phyloP scores from a whole-genome alignment of 1,140 invertebrate genomes.

The Hylaeus anthracinus region DNA sequence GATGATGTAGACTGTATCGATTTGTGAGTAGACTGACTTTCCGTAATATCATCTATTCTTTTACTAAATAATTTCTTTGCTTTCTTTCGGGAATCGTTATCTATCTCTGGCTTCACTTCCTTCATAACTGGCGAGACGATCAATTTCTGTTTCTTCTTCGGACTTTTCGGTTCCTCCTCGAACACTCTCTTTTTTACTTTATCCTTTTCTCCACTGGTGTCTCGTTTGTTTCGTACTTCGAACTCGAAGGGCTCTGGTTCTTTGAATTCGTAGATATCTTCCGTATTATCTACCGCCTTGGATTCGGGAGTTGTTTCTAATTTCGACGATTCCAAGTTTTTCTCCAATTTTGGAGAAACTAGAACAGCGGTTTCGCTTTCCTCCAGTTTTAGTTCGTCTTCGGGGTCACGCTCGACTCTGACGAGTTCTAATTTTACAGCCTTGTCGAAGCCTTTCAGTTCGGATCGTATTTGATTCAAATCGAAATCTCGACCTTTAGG shows the following conservation, averaged over 20 bases:
- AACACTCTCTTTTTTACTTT: slow-evolving; percentile 77
- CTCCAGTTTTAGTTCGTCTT: slow-evolving; percentile 65
- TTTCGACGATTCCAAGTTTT: slow-evolving; percentile 59
- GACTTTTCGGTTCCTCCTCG: slow-evolving; percentile 75
- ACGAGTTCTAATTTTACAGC: slow-evolving; percentile 80
- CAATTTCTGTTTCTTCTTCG: slow-evolving; percentile 76
- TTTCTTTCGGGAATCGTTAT: slow-evolving; percentile 67
- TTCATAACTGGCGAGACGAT: slow-evolving; percentile 52
- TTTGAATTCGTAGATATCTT: slow-evolving; percentile 94
- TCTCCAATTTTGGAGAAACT: slow-evolving; percentile 62
- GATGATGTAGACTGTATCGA: slow-evolving; percentile 9
- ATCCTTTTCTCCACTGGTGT: slow-evolving; percentile 74
- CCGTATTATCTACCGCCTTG: slow-evolving; percentile 76
- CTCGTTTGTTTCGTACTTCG: slow-evolving; percentile 84
- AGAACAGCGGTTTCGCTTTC: slow-evolving; percentile 64
- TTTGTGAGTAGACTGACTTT: slow-evolving; percentile 16
- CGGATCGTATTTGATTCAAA: slow-evolving; percentile 90
- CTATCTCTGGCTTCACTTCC: slow-evolving; percentile 69
- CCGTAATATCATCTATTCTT: slow-evolving; percentile 65
- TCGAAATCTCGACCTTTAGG: slow-evolving; percentile 89
- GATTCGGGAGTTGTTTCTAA: slow-evolving; percentile 67
- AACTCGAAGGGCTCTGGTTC: slow-evolving; percentile 93
- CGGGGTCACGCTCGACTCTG: slow-evolving; percentile 66
- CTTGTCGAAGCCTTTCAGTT: slow-evolving; percentile 89
- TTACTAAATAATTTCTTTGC: slow-evolving; percentile 67